Percentiles rank a stretch among this genome's conserved stretches.
These are phyloP conservation scores for Amphiprion percula DNA, from an alignment of 2,113 vertebrate genomes.

Conservation along the genomic window DNA sequence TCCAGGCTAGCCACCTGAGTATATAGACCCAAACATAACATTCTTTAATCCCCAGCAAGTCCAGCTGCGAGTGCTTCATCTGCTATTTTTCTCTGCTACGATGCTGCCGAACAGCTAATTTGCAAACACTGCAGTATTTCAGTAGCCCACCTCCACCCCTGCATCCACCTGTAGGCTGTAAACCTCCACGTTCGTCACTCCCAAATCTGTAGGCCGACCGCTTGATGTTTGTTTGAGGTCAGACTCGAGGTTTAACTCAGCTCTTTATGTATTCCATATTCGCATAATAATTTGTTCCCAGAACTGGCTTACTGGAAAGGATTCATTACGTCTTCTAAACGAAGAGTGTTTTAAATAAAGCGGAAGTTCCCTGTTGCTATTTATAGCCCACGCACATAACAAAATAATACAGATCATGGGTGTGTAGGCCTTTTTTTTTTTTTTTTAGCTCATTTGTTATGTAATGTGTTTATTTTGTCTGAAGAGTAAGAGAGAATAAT, in stretches of 20 bases:
- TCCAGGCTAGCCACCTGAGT: no score
- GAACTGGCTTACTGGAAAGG: background rate
- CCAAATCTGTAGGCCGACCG: background rate
- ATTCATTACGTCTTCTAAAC: no score
- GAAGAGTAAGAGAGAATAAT: constrained; percentile 36
- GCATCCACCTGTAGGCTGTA: background rate
- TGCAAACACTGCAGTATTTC: background rate
- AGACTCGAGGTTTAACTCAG: background rate
- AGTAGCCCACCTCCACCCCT: background rate
- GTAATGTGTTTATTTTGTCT: constrained; percentile 27
- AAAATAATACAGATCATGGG: background rate
- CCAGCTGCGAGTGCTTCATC: no score
- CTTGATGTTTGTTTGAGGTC: constrained; percentile 17
- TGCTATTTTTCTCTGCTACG: background rate
- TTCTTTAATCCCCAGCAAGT: no score
- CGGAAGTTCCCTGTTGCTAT: background rate
- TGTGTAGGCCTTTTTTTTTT: background rate
- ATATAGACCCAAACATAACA: no score
- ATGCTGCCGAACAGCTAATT: background rate
- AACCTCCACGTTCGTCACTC: background rate
- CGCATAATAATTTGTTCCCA: background rate
- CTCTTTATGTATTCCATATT: background rate
- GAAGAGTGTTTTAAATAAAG: background rate
- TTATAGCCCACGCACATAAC: background rate
- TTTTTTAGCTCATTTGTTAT: constrained; percentile 7